phyloP scores from a whole-genome alignment of 2,888 invertebrate genomes.

The Drosophila mimetica region DNA sequence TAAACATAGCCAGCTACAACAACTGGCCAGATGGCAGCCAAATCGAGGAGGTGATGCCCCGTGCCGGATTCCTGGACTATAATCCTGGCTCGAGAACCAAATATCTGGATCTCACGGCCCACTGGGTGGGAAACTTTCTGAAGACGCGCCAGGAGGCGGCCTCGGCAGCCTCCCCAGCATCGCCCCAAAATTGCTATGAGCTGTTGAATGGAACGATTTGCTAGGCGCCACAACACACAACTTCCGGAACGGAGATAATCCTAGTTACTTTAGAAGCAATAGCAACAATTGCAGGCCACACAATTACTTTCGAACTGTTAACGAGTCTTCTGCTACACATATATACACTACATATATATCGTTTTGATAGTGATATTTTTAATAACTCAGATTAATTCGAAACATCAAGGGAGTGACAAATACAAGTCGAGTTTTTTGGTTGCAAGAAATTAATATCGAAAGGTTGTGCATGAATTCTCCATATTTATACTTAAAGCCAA shows the following conservation, averaged over 20 bases:
- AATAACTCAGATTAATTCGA: conserved; percentile 14
- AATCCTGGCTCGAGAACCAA: conserved; percentile 87
- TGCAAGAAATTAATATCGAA: background rate
- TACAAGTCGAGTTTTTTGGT: conserved; percentile 10
- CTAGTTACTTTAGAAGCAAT: conserved; percentile 73
- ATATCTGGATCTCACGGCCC: conserved; percentile 88
- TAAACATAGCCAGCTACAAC: conserved; percentile 90
- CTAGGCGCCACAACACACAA: conserved; percentile 67
- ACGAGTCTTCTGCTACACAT: conserved; percentile 62
- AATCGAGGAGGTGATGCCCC: conserved; percentile 87
- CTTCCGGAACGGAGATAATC: conserved; percentile 36
- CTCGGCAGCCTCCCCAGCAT: conserved; percentile 55
- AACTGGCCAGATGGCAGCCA: conserved; percentile 92
- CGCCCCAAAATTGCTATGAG: conserved; percentile 81
- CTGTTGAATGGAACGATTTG: conserved; percentile 84
- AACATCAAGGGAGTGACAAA: conserved; percentile 15
- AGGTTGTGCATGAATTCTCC: background rate
- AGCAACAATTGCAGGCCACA: conserved; percentile 63
- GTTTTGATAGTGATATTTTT: conserved; percentile 43
- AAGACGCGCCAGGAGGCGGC: conserved; percentile 82
- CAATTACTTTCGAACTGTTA: conserved; percentile 69
- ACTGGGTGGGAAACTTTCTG: conserved; percentile 86
- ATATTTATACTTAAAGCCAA: conserved; percentile 1
- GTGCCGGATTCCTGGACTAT: conserved; percentile 85
- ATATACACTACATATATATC: conserved; percentile 35